Evolutionary conservation across 2,888 invertebrate genomes (phyloP).

Genomic region (Acanthococcus lagerstroemiae): DNA sequence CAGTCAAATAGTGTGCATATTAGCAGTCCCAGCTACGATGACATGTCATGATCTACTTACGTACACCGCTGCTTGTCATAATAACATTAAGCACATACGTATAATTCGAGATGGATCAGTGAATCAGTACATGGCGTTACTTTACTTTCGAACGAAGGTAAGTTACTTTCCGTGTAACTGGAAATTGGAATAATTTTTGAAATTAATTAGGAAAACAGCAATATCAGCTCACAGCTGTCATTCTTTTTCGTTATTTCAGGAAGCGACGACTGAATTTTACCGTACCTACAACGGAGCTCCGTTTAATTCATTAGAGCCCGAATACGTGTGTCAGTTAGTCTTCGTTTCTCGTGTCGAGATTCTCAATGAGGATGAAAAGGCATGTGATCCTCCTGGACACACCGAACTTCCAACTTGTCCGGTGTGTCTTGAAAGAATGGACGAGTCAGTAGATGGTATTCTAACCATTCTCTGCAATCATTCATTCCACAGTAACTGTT

Average conservation of each 20-base stretch:
- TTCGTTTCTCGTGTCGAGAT: conserved; percentile 91
- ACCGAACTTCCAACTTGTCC: conserved; percentile 96
- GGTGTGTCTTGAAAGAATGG: conserved; percentile 93
- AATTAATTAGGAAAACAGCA: background rate
- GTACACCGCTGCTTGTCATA: conserved; percentile 88
- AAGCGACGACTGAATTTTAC: conserved; percentile 83
- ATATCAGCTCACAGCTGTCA: too few species aligned
- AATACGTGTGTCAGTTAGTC: conserved; percentile 82
- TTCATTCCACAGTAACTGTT: conserved; percentile 90
- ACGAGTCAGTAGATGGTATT: conserved; percentile 95
- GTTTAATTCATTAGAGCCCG: conserved; percentile 87
- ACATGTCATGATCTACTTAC: conserved; percentile 87
- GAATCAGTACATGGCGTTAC: conserved; percentile 94
- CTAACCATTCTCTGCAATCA: conserved; percentile 97
- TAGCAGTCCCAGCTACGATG: conserved; percentile 81
- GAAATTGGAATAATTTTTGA: background rate
- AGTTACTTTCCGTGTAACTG: background rate
- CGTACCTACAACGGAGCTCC: conserved; percentile 82
- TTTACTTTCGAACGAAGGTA: conserved; percentile 54
- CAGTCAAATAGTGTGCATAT: conserved; percentile 76
- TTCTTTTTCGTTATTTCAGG: conserved; percentile 46
- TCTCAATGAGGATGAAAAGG: conserved; percentile 55
- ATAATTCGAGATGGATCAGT: conserved; percentile 78
- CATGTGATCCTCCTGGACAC: conserved; percentile 60
- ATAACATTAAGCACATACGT: conserved; percentile 78